phyloP scores from a whole-genome alignment of 2,888 invertebrate species.

The Auanema sp. region DNA sequence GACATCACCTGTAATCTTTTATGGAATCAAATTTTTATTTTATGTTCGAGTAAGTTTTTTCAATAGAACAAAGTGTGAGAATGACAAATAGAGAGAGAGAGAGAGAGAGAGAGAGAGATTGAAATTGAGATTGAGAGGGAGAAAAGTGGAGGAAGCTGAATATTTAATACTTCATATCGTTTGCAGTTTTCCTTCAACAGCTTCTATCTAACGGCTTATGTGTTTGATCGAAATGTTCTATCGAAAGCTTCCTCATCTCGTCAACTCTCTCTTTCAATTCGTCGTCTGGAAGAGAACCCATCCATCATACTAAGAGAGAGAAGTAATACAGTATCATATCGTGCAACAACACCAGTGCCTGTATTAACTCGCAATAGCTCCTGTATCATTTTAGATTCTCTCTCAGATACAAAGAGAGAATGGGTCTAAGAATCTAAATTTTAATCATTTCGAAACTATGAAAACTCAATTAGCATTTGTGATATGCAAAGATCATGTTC shows the following conservation, averaged over 20 bases:
- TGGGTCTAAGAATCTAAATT: constrained; percentile 18
- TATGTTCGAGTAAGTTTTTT: neutral
- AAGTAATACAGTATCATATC: constrained; percentile 47
- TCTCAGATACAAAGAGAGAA: constrained; percentile 9
- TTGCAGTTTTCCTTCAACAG: constrained; percentile 57
- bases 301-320: constrained; percentile 51
- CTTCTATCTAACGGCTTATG: constrained; percentile 55
- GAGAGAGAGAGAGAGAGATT: neutral
- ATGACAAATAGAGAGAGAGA: neutral
- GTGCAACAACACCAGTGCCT: constrained; percentile 44
- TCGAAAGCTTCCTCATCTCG: constrained; percentile 57
- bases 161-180: neutral
- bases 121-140: neutral
- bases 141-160: neutral
- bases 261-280: constrained; percentile 43
- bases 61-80: neutral
- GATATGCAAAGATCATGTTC: too few relatives aligned
- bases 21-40: neutral
- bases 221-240: constrained; percentile 54
- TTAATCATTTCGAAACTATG: too few relatives aligned
- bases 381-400: constrained; percentile 31
- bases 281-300: constrained; percentile 49
- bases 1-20: neutral
- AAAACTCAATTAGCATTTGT: too few relatives aligned
- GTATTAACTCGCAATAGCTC: constrained; percentile 39